A percentile compares a stretch with the other conserved stretches of the same genome.
These are phyloP conservation scores for Onychomys leucogaster DNA, from an alignment of 2,797 vertebrate genomes.

Conservation along the genomic window DNA sequence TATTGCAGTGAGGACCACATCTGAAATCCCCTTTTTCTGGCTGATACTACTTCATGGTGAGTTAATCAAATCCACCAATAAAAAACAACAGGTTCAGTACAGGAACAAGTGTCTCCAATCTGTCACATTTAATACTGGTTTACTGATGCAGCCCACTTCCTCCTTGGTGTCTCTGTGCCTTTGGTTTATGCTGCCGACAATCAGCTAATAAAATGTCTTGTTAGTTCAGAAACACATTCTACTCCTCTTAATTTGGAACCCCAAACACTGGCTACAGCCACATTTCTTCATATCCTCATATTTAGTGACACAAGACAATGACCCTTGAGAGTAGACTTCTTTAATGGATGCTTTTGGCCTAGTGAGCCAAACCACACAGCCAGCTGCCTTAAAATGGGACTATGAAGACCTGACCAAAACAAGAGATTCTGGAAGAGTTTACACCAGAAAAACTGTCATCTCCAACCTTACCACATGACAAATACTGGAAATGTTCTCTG, in stretches of 20 bases:
- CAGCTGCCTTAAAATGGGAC: neutral
- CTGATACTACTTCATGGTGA: neutral
- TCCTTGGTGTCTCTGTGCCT: neutral
- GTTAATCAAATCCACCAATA: neutral
- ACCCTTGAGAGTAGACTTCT: neutral
- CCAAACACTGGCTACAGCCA: neutral
- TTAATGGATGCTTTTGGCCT: neutral
- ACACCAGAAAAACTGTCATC: neutral
- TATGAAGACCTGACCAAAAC: neutral
- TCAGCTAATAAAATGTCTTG: constrained; percentile 4
- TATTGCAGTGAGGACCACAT: neutral
- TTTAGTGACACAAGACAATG: neutral
- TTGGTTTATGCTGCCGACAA: neutral
- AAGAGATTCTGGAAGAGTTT: constrained; percentile 9
- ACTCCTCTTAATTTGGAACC: constrained; percentile 15
- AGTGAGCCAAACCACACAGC: neutral
- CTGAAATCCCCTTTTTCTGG: constrained; percentile 2
- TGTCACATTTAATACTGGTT: neutral
- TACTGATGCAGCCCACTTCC: neutral
- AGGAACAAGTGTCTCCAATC: neutral
- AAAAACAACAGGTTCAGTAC: neutral
- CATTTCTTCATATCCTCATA: neutral
- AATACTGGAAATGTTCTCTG: neutral
- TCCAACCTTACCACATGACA: neutral
- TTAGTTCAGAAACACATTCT: constrained; percentile 27